Percentiles rank a stretch among this genome's conserved stretches.
Evolutionary conservation across 2,888 invertebrate genomes (phyloP).

Genomic region (Stenurella melanura): DNA sequence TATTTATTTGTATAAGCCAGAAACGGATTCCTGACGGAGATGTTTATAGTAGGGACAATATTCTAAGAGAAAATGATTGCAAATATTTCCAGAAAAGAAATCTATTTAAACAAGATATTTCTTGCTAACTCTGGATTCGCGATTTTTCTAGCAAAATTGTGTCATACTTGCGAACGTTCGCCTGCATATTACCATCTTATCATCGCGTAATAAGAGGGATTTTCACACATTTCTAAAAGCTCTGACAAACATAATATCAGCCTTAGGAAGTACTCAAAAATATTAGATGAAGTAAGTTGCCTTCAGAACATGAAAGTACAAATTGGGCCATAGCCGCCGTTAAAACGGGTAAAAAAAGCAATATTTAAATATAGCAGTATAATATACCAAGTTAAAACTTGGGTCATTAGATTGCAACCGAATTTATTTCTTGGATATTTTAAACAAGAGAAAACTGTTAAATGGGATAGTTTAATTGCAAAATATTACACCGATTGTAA

Average conservation of each 20-base stretch:
- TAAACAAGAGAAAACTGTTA: too few species aligned
- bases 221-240: background rate
- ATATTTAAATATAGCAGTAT: too few species aligned
- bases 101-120: background rate
- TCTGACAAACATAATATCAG: slow-evolving; percentile 33
- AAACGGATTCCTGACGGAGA: background rate
- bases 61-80: background rate
- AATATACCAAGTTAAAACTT: too few species aligned
- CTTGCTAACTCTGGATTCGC: background rate
- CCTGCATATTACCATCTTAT: slow-evolving; percentile 15
- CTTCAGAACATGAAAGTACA: too few species aligned
- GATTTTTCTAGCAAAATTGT: background rate
- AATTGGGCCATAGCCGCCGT: too few species aligned
- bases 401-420: too few species aligned
- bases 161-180: slow-evolving; percentile 6
- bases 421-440: too few species aligned
- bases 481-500: too few species aligned
- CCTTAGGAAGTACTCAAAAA: slow-evolving; percentile 12
- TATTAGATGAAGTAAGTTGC: background rate
- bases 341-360: too few species aligned
- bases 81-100: background rate
- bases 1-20: slow-evolving; percentile 20
- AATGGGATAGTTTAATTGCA: too few species aligned
- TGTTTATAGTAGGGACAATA: background rate
- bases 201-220: slow-evolving; percentile 27